Evolutionary conservation across 2,797 vertebrate genomes (phyloP), one percentile per base, ranked within the genome.

Genomic region (Myripristis jacobus): DNA sequence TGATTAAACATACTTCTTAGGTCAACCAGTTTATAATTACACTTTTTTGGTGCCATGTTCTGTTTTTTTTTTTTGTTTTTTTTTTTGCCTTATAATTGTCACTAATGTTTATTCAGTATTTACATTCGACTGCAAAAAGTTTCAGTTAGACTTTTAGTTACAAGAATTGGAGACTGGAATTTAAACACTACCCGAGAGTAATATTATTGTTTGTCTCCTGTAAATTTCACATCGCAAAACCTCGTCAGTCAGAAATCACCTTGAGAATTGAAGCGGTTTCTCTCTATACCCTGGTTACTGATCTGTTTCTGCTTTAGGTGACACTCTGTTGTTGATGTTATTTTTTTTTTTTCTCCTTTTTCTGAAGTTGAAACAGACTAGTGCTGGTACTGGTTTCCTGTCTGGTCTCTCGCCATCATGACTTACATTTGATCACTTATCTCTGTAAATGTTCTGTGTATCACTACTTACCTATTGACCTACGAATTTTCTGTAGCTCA

Each of bases 1-100:
- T 63, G 48, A 70, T 75, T 66, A 92, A 93, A 92, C 88, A 92
- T 72, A 71, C 58, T 10, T 83, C 81, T 87, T 86, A 88, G 85
- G 88, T 89, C 79, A 89, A 89, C 44, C 79, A 66, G 77, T 82
- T 83, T 90, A 74, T 75, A 82, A 67, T 84, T 83, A 70, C 70
- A 76, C 63, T 60, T 79, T 79, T 73, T 85, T 85, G 82, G 85
- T 92, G 88, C 84, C 91, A 91, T 92, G 43, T 84, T 75, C 75
- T 91, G 81, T 88, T n/a, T n/a, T n/a, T n/a, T n/a, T n/a, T n/a
- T n/a, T n/a, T n/a, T n/a, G n/a, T n/a, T n/a, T n/a, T n/a, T n/a
- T n/a, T n/a, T n/a, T n/a, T 92, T 84, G 75, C 81, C 86, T 90
- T 91, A 80, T 70, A 73, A 77, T 75, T 29, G 18, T 89, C 79